Percentiles rank a stretch among this genome's conserved stretches.
Conservation (phyloP, 2,888 invertebrate species). For the Leucoma salicis region DNA sequence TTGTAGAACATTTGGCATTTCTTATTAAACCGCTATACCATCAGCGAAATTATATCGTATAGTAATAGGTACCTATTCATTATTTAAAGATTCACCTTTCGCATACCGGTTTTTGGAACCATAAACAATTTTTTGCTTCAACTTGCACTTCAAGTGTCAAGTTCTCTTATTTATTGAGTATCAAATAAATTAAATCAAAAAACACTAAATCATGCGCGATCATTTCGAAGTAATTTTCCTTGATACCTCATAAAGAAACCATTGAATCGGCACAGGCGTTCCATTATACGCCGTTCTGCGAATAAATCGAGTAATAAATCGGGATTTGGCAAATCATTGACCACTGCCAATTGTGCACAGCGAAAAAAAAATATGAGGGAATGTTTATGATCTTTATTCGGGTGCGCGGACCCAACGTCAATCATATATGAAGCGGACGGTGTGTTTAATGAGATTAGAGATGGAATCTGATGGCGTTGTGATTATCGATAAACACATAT, state of each 20-base stretch:
- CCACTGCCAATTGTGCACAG: conserved; percentile 34
- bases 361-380: conserved; percentile 46
- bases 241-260: conserved; percentile 27
- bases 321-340: conserved; percentile 39
- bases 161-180: conserved; percentile 3
- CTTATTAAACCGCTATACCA: too few species aligned
- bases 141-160: not conserved
- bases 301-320: conserved; percentile 53
- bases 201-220: conserved; percentile 13
- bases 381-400: conserved; percentile 34
- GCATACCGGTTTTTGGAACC: too few species aligned
- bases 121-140: too few species aligned
- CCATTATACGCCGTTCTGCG: conserved; percentile 45
- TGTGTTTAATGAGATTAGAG: conserved; percentile 16
- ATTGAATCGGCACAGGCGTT: conserved; percentile 18
- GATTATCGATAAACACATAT: conserved; percentile 26
- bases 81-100: too few species aligned
- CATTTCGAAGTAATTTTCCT: conserved; percentile 34
- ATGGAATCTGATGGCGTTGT: conserved; percentile 14
- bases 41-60: too few species aligned
- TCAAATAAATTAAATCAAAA: not conserved
- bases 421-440: conserved; percentile 41
- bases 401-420: conserved; percentile 52
- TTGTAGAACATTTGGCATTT: too few species aligned
- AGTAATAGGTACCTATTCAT: too few species aligned